Base-by-base conservation (phyloP, 2,113 vertebrate genomes). In the Lepus europaeus region DNA sequence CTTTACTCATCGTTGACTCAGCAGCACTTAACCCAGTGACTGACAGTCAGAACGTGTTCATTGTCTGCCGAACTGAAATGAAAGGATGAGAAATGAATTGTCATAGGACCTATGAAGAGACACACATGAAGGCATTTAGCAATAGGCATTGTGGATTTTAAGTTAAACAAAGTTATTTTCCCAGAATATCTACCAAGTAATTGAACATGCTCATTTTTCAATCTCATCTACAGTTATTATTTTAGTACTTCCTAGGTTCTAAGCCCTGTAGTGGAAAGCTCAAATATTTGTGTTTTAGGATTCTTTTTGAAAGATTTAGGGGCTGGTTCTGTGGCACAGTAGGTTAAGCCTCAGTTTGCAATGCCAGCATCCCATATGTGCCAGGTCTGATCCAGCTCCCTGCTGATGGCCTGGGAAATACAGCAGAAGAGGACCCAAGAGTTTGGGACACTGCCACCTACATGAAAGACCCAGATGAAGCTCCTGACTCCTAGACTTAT, bases 261-360 rank as follows among this genome's bases (percentile, higher is more conserved):
- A 91, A 63, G 53, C 0, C 7, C 3, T 74, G 3, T 1, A 66
- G 9, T 69, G 5, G 17, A 95, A 91, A 70, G 14, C 51, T 94
- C 78, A 63, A 25, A 59, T 88, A 70, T 53, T 92, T 89, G 49
- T 56, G 4, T 92, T 93, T 91, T 69, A 91, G 93, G 59, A 49
- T 49, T 91, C 13, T 45, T 45, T 59, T 16, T 59, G 14, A 59
- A 59, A 59, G 13, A 59, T 59, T 59, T 59, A 19, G 56, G 56
- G 56, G 56, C 56, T 19, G 19, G 56, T 59, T 16, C 13, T 59
- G 56, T 59, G 14, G 56, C 56, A 59, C 19, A 59, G 56, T 4
- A 19, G 56, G 14, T 5, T 59, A 45, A 45, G 45, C 45, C 45
- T 45, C 6, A 45, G 45, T 45, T 5, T 45, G 45, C 45, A 45